These are phyloP conservation scores for Hypselothyrea guttata DNA, from an alignment of 2,888 invertebrate genomes.

Conservation along the genomic window DNA sequence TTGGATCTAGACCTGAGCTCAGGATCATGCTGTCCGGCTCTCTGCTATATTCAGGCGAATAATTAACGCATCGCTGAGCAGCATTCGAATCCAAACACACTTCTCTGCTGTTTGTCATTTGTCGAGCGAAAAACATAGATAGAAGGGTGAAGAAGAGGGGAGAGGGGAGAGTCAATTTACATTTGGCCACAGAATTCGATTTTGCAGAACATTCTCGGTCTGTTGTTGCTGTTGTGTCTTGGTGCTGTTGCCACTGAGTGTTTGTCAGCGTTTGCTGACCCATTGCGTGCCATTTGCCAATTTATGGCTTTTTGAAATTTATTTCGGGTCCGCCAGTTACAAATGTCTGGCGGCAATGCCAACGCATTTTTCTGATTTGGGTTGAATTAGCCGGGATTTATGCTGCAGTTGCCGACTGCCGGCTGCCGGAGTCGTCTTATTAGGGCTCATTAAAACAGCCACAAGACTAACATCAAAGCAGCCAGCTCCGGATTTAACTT, in stretches of 20 bases:
- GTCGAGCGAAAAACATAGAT: too few relatives aligned
- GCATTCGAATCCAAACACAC: slow-evolving; percentile 31
- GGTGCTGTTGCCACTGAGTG: slow-evolving; percentile 11
- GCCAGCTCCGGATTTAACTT: slow-evolving; percentile 29
- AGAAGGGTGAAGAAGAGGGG: too few relatives aligned
- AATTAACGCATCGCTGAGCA: slow-evolving; percentile 68
- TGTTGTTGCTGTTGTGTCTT: slow-evolving; percentile 17
- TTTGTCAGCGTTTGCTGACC: slow-evolving; percentile 46
- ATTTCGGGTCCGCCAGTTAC: slow-evolving; percentile 56
- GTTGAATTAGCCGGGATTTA: slow-evolving; percentile 63
- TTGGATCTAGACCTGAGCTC: slow-evolving; percentile 2
- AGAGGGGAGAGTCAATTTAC: slow-evolving; percentile 56
- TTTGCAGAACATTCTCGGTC: slow-evolving; percentile 29
- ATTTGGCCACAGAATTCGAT: slow-evolving; percentile 52
- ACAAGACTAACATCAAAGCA: slow-evolving; percentile 42
- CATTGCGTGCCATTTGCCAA: slow-evolving; percentile 56
- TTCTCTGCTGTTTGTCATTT: slow-evolving; percentile 49
- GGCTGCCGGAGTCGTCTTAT: slow-evolving; percentile 35
- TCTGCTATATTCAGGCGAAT: slow-evolving; percentile 38
- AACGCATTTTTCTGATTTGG: slow-evolving; percentile 60
- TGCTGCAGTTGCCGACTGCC: slow-evolving; percentile 51
- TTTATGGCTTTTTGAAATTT: slow-evolving; percentile 70
- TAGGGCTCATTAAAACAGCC: slow-evolving; percentile 59
- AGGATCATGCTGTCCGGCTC: neutral
- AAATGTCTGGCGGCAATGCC: slow-evolving; percentile 47